Base-by-base conservation (phyloP, 2,797 vertebrate genomes). In the Acanthurus lineatus region DNA sequence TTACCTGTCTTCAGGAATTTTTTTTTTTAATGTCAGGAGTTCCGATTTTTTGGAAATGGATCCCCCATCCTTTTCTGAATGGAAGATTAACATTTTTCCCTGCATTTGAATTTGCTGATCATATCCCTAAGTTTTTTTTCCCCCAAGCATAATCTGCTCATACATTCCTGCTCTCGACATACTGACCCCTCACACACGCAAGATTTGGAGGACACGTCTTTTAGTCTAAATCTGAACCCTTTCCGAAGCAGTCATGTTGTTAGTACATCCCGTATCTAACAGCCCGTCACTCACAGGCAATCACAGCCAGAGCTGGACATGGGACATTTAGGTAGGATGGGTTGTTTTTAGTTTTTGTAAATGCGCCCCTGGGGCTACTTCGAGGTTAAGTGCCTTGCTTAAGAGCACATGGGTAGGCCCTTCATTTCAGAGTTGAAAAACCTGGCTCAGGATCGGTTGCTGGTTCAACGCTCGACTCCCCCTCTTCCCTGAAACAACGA, bases 351-450 rank as follows among this genome's bases (percentile, higher is more conserved):
- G 82, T 82, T 89, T 90, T 87, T 81, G 74, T 90, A 86, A 79
- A 88, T 40, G 67, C 28, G 64, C 84, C 89, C 91, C 77, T 64
- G 79, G 78, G 85, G 89, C 90, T 87, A 88, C 82, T 89, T 91
- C 35, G 90, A 90, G 90, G 87, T 88, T 88, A 92, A 93, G 92
- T 94, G 93, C 93, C 93, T 94, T 94, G 91, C 83, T 88, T 83
- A 91, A 89, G 92, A 92, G 91, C 92, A 88, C 92, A 90, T 80
- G 70, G 81, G 77, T 91, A 86, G 88, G 86, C 89, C 90, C 88
- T 87, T 78, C 83, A 81, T 85, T 92, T 92, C 86, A 89, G 82
- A 87, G 84, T 87, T 88, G 86, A 91, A 86, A 79, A 86, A 87
- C 86, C 84, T 87, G 92, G 88, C 89, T 90, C 89, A 89, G 91